Conservation (phyloP, 2,113 vertebrate species). For the Aptenodytes patagonicus region DNA sequence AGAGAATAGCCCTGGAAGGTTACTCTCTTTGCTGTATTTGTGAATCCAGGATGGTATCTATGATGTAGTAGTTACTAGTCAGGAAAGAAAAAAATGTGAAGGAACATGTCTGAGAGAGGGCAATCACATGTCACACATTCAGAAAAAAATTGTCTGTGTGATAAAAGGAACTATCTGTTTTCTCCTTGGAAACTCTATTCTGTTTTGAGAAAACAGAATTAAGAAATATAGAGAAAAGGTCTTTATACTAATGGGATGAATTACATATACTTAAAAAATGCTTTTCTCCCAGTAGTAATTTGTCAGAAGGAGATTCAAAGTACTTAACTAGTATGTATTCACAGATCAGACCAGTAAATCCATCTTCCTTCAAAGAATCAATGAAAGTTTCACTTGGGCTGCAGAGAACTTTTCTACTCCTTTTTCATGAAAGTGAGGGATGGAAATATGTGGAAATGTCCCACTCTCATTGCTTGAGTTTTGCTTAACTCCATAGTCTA, state of each 20-base stretch:
- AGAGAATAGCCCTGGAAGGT: not conserved
- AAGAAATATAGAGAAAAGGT: not conserved
- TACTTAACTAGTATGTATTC: not conserved
- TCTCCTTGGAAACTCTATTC: not conserved
- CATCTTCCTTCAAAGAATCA: not conserved
- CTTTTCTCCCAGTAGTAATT: not conserved
- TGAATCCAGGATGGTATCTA: not conserved
- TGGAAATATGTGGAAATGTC: not conserved
- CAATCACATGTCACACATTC: fast-evolving
- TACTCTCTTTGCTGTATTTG: not conserved
- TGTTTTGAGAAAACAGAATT: not conserved
- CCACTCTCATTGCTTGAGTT: not conserved
- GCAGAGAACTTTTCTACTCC: not conserved
- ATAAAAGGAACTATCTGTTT: not conserved
- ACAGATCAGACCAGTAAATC: not conserved
- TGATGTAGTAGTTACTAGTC: not conserved
- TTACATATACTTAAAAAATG: not conserved
- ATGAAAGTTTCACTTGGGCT: not conserved
- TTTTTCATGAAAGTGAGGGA: not conserved
- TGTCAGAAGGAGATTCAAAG: not conserved
- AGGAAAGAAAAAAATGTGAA: not conserved
- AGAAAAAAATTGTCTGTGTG: not conserved
- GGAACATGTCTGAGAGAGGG: not conserved
- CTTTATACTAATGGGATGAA: not conserved
- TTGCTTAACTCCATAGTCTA: not conserved